Evolutionary conservation across 2,888 invertebrate genomes (phyloP), one percentile per base, ranked within the genome.

Genomic region (Macaria notata): DNA sequence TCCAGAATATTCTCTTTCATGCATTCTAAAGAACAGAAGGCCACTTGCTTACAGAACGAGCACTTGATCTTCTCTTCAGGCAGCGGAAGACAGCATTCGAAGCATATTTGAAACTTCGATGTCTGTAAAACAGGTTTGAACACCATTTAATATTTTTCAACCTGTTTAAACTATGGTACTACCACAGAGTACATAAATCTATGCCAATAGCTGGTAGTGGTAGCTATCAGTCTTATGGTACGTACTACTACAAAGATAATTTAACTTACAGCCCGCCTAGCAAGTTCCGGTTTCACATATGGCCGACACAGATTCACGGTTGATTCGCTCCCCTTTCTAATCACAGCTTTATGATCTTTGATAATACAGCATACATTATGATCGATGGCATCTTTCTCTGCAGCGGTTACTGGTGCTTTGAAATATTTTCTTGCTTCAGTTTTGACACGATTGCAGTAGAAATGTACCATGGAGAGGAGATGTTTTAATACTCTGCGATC

Each of bases 31-130:
- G 79, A 74, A 61, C 89, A 89, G 62, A 87, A 89, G 0, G 75
- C 73, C 4, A 89, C 68, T 5, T 83, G 63, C 31, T 83, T 77
- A 63, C 89, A 89, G 9, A 67, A 72, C 0, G 49, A 47, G 59
- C 89, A 89, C 4, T 53, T 30, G 19, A 88, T 76, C 45, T 71
- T 79, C 3, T 60, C 61, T 36, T 77, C 72, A 7, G 60, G 55
- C 9, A 86, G 64, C 3, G 86, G 87, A 33, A 83, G 49, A 0
- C 73, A 72, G 62, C 90, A 90, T 71, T 90, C 90, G 62, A 87
- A 89, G 65, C 90, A 90, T 3, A 90, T 73, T 33, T 84, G 72
- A 65, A 80, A 89, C 61, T 84, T 87, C 9, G 70, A 68, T 3
- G 65, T 66, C 89, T 89, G 69, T 50, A 72, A 69, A 8, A 36